Evolutionary conservation across 2,888 invertebrate species (phyloP), one percentile per base, ranked within the genome.

Genomic region (Andrena chrysosceles): DNA sequence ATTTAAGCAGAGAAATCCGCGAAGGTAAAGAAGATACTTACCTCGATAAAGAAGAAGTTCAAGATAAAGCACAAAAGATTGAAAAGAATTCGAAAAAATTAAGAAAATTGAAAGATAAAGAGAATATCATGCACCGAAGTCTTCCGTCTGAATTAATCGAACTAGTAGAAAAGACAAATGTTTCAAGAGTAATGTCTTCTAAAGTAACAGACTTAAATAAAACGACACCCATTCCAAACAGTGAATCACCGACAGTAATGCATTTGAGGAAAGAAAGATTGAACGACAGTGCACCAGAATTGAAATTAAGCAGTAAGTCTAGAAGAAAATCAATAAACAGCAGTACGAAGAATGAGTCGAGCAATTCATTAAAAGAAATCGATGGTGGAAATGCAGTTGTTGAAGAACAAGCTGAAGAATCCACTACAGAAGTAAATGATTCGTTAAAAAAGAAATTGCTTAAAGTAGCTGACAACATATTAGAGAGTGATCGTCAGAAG

Each of bases 211-310:
- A 73, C 13, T 75, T 68, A 48, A 48, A 71, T 33, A 86, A 71
- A 77, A 56, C 83, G 10, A 26, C 64, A 33, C 2, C 59, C 8
- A 60, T 67, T 16, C 69, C 84, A 7, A 59, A 69, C 29, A 82
- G 35, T 3, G 91, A 90, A 33, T 87, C 90, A 0, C 91, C 91
- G 10, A 85, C 82, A 23, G 90, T 89, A 7, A 91, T 90, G 35
- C 87, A 85, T 35, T 74, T 93, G 29, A 91, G 87, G 73, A 93
- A 92, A 60, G 86, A 90, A 0, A 93, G 91, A 72, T 79, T 93
- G 59, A 92, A 91, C 64, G 91, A 91, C 4, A 89, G 89, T 2
- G 79, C 90, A 4, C 93, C 93, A 20, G 62, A 71, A 4, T 59
- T 91, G 31, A 84, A 89, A 48, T 56, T 71, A 73, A 2, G 68